phyloP scores from a whole-genome alignment of 2,113 vertebrate genomes.

The Amblyopsis rosae region DNA sequence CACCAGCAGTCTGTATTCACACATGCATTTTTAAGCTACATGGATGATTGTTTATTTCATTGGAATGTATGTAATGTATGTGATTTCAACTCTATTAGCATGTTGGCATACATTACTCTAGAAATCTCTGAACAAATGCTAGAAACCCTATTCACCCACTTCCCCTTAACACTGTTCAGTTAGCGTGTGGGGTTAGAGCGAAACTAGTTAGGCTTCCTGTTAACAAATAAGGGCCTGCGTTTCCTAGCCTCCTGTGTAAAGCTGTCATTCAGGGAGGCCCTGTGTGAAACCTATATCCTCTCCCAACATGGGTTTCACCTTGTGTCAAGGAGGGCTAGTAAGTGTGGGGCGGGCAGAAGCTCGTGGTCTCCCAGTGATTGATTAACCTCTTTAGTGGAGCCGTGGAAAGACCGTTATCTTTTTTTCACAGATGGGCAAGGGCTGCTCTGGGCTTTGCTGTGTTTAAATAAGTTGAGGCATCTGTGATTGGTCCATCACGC shows the following conservation, averaged over 20 bases:
- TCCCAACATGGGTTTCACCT: constrained; percentile 10
- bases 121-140: background rate
- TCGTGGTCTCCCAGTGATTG: constrained; percentile 50
- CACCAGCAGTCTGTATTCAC: constrained; percentile 49
- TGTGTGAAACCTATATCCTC: constrained; percentile 55
- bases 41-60: background rate
- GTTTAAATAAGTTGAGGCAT: constrained; percentile 29
- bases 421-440: constrained; percentile 31
- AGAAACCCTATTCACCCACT: background rate
- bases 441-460: constrained; percentile 8
- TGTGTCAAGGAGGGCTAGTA: constrained; percentile 30
- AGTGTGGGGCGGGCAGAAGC: constrained; percentile 26
- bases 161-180: background rate
- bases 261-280: constrained; percentile 46
- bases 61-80: background rate
- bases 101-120: background rate
- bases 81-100: background rate
- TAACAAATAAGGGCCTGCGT: constrained; percentile 47
- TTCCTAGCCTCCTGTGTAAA: constrained; percentile 48
- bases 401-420: constrained; percentile 32
- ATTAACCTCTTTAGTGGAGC: constrained; percentile 51
- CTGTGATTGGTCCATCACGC: constrained; percentile 4
- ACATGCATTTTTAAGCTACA: constrained; percentile 25
- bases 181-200: constrained; percentile 29
- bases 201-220: constrained; percentile 59